A percentile compares a stretch with the other conserved stretches of the same genome.
Conservation (phyloP, 30 jellyfish, hydroid and myxozoan genomes). For the Hydractinia echinata region DNA sequence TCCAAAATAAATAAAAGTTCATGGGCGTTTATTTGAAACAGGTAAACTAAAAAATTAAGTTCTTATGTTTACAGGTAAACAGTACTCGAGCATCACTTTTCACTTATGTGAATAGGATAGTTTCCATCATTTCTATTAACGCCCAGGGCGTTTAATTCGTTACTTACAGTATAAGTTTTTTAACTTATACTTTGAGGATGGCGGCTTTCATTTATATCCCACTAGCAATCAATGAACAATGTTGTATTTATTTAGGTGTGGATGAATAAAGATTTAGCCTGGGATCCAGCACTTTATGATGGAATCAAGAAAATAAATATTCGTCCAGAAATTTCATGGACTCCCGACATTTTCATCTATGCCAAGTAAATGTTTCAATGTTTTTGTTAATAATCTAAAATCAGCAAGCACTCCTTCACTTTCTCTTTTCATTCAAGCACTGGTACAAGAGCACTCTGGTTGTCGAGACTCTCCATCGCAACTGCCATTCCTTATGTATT, state of each 20-base stretch:
- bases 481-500: too few relatives aligned
- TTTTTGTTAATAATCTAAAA: background rate
- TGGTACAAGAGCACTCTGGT: too few relatives aligned
- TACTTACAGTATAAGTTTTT: background rate
- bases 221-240: background rate
- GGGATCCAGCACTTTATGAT: slow-evolving; percentile 49
- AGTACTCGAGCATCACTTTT: too few relatives aligned
- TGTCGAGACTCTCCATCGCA: too few relatives aligned
- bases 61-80: too few relatives aligned
- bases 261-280: slow-evolving; percentile 50
- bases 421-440: slow-evolving; percentile 1
- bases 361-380: slow-evolving; percentile 48
- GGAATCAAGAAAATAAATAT: slow-evolving; percentile 47
- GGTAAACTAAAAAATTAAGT: too few relatives aligned
- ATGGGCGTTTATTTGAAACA: too few relatives aligned
- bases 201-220: background rate
- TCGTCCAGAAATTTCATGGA: slow-evolving; percentile 50
- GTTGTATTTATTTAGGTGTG: slow-evolving; percentile 32
- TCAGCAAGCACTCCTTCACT: slow-evolving; percentile 1
- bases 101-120: too few relatives aligned
- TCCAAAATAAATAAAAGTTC: too few relatives aligned
- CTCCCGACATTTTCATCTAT: slow-evolving; percentile 68
- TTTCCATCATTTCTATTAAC: too few relatives aligned
- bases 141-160: background rate
- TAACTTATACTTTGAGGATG: too few relatives aligned